These are phyloP conservation scores for Telmatochromis sp. DNA, from an alignment of 2,113 vertebrate species.

Conservation along the genomic window DNA sequence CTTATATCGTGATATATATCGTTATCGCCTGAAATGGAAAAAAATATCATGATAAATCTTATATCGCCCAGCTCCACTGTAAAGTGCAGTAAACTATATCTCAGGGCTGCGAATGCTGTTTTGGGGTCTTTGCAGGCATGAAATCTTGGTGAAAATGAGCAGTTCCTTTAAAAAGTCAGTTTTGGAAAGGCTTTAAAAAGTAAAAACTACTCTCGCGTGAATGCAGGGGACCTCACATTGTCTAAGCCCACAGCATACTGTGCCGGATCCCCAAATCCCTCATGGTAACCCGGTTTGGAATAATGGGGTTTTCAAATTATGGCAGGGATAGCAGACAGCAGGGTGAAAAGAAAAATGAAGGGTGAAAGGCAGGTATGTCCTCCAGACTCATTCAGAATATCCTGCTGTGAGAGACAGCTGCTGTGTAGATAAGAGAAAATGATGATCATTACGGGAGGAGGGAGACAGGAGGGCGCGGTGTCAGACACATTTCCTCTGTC, in stretches of 20 bases:
- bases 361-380: slow-evolving; percentile 19
- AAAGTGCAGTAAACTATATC: neutral
- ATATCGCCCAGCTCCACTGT: neutral
- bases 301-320: slow-evolving; percentile 10
- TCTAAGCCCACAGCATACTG: neutral
- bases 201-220: neutral
- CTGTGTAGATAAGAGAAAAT: slow-evolving; percentile 31
- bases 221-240: neutral
- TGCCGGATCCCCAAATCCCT: neutral
- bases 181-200: neutral
- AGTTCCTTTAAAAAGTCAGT: neutral
- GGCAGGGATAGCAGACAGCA: neutral
- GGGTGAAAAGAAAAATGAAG: neutral
- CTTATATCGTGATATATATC: no score
- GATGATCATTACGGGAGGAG: slow-evolving; percentile 37
- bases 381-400: slow-evolving; percentile 9
- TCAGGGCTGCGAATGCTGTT: neutral
- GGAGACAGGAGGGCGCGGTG: neutral
- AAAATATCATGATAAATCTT: rapidly evolving
- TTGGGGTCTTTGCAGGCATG: neutral
- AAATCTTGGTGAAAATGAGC: neutral
- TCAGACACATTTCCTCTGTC: slow-evolving; percentile 22
- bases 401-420: slow-evolving; percentile 14
- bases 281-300: neutral
- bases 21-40: no score